These are phyloP conservation scores for Saxidomus purpurata DNA, from an alignment of 1,140 invertebrate species.

Conservation along the genomic window DNA sequence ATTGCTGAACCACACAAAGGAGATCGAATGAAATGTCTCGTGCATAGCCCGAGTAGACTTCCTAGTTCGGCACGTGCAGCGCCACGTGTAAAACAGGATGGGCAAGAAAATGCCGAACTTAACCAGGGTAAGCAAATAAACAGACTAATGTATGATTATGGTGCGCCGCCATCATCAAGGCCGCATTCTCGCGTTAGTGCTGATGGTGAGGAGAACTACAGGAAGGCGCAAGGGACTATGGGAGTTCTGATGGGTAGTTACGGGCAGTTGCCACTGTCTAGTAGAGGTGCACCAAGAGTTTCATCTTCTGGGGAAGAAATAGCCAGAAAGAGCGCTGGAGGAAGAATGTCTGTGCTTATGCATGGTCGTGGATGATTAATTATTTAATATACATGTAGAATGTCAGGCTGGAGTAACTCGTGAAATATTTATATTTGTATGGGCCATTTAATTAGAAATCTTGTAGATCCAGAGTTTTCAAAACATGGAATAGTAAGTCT, in stretches of 20 bases:
- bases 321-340: constrained; percentile 79
- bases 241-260: constrained; percentile 75
- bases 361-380: too few species aligned
- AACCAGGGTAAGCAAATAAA: constrained; percentile 74
- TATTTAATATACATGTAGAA: too few species aligned
- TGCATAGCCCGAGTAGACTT: constrained; percentile 74
- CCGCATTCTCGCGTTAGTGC: constrained; percentile 78
- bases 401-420: too few species aligned
- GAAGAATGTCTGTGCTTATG: constrained; percentile 80
- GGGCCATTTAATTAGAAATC: too few species aligned
- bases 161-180: constrained; percentile 58
- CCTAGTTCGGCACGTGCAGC: constrained; percentile 75
- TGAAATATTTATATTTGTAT: too few species aligned
- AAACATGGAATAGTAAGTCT: too few species aligned
- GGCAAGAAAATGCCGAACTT: constrained; percentile 70
- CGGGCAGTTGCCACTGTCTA: constrained; percentile 70
- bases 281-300: constrained; percentile 76
- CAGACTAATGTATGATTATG: constrained; percentile 71
- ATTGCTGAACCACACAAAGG: constrained; percentile 80
- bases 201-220: constrained; percentile 77
- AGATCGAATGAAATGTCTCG: constrained; percentile 70
- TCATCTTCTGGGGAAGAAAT: constrained; percentile 78
- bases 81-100: constrained; percentile 82
- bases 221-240: constrained; percentile 77
- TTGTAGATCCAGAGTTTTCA: too few species aligned